Evolutionary conservation across 2,113 vertebrate genomes (phyloP).

Genomic region (Natator depressus): DNA sequence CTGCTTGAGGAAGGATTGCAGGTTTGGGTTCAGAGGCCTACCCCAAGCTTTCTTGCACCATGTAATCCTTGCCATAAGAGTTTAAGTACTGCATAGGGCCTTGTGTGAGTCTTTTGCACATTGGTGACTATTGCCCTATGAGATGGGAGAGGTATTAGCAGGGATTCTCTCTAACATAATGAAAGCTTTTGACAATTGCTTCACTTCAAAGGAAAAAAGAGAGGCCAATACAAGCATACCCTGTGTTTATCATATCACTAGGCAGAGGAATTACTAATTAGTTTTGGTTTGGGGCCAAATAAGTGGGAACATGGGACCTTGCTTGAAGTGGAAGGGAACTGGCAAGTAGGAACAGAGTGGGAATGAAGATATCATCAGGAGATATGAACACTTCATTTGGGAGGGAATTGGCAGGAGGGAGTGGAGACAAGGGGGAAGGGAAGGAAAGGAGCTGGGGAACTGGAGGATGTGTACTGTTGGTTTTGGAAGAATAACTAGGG

Average conservation of each 20-base stretch:
- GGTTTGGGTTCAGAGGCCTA: not conserved
- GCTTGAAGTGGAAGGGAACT: not conserved
- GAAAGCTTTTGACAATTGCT: not conserved
- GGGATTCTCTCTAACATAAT: not conserved
- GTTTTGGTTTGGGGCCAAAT: not conserved
- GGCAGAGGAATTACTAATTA: not conserved
- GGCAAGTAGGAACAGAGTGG: not conserved
- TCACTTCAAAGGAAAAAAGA: not conserved
- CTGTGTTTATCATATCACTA: not conserved
- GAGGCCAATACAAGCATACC: not conserved
- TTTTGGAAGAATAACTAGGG: not conserved
- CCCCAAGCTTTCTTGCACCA: not conserved
- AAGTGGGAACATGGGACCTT: not conserved
- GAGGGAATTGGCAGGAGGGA: fast-evolving
- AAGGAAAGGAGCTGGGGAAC: not conserved
- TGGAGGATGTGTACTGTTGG: not conserved
- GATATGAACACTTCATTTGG: fast-evolving
- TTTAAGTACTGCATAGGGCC: not conserved
- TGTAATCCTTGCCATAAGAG: not conserved
- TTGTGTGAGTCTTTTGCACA: not conserved
- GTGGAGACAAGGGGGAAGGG: not conserved
- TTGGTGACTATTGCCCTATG: not conserved
- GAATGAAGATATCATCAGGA: not conserved
- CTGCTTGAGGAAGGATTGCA: not conserved
- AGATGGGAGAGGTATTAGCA: not conserved